Conservation (phyloP, 2,888 invertebrate species). For the Nomada flava region DNA sequence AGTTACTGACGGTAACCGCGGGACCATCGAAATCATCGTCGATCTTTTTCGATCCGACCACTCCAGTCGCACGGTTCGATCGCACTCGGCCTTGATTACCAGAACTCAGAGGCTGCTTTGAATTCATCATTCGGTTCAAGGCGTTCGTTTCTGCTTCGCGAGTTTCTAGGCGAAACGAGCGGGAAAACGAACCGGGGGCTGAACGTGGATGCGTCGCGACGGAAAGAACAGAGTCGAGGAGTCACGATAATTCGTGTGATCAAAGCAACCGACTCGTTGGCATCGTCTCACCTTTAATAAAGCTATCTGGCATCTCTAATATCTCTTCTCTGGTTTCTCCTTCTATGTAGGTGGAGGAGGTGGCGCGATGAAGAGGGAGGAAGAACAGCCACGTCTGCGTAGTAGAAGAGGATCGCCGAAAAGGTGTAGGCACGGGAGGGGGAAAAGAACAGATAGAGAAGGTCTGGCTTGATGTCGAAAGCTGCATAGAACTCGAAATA, state of each 20-base stretch:
- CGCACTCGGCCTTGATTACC: neutral
- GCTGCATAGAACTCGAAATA: constrained; percentile 19
- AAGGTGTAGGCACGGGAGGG: neutral
- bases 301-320: constrained; percentile 81
- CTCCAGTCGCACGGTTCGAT: neutral
- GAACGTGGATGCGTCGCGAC: constrained; percentile 17
- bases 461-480: constrained; percentile 16
- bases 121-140: neutral
- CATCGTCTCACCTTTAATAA: constrained; percentile 79
- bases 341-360: constrained; percentile 38
- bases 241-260: constrained; percentile 74
- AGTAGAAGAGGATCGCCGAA: neutral
- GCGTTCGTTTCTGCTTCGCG: too few relatives aligned
- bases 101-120: neutral
- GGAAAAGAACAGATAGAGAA: constrained; percentile 4
- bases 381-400: neutral
- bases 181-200: constrained; percentile 34
- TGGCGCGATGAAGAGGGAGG: constrained; percentile 12
- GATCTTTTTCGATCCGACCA: constrained; percentile 21
- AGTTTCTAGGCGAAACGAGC: constrained; percentile 27
- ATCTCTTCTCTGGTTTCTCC: constrained; percentile 61
- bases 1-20: constrained; percentile 42
- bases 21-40: constrained; percentile 43
- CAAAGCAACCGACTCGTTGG: constrained; percentile 77
- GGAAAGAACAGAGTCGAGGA: constrained; percentile 51